phyloP scores from a whole-genome alignment of 2,113 vertebrate genomes.

The Neolamprologus cancellatus region DNA sequence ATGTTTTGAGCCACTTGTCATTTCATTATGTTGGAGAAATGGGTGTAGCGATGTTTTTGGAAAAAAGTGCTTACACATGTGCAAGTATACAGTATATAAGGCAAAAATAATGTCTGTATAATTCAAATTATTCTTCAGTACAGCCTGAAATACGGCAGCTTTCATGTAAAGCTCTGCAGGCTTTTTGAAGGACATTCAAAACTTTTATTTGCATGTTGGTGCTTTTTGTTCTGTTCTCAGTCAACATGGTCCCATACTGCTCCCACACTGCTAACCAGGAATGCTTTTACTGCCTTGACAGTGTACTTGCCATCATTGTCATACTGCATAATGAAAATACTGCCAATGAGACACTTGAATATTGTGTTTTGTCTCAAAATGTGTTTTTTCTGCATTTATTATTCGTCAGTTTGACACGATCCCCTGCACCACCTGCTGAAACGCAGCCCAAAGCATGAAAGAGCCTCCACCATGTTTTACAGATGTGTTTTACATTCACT shows the following conservation, averaged over 20 bases:
- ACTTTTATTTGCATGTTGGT: neutral
- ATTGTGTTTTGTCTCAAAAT: neutral
- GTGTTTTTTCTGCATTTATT: neutral
- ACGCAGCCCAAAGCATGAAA: neutral
- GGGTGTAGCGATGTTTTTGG: fast-evolving
- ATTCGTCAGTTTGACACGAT: neutral
- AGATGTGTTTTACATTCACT: neutral
- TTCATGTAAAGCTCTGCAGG: neutral
- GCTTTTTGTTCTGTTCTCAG: neutral
- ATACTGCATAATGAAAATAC: fast-evolving
- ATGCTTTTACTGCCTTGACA: neutral
- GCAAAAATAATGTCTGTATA: neutral
- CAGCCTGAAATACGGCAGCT: fast-evolving
- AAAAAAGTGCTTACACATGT: neutral
- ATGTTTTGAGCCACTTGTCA: fast-evolving
- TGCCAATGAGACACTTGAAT: fast-evolving
- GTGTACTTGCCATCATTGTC: neutral
- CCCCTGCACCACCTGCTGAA: neutral
- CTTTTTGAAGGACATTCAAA: neutral
- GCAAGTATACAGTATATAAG: fast-evolving
- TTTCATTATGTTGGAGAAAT: fast-evolving
- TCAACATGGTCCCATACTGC: fast-evolving
- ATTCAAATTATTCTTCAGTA: neutral
- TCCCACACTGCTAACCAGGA: neutral
- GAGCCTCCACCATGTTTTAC: neutral